Evolutionary conservation across 2,888 invertebrate species (phyloP).

Genomic region (Neria commutata): DNA sequence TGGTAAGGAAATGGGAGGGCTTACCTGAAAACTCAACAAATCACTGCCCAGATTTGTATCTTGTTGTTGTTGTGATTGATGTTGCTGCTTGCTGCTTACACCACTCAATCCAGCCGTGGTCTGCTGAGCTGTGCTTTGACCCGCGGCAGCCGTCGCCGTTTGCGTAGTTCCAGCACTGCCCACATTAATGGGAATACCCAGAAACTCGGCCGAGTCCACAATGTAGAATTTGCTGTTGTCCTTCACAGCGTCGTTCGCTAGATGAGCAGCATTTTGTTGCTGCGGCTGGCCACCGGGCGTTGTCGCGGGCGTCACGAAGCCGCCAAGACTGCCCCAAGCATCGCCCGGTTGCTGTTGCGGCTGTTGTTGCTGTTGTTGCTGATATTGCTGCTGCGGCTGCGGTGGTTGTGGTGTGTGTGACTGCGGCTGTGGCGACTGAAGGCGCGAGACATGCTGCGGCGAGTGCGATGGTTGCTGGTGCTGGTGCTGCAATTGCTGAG

Average conservation of each 20-base stretch:
- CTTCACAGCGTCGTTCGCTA: conserved; percentile 48
- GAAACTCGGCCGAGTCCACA: conserved; percentile 59
- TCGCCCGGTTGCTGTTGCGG: conserved; percentile 37
- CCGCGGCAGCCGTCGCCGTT: conserved; percentile 32
- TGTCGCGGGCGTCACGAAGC: conserved; percentile 39
- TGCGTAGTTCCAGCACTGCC: conserved; percentile 32
- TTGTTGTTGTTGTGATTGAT: conserved; percentile 47
- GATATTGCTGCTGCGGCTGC: conserved; percentile 29
- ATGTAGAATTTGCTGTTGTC: conserved; percentile 58
- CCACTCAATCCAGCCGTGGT: too few species aligned
- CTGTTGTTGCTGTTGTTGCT: conserved; percentile 42
- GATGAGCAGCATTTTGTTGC: conserved; percentile 34
- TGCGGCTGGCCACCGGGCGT: conserved; percentile 40
- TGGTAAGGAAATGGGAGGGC: too few species aligned
- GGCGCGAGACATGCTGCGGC: conserved; percentile 42
- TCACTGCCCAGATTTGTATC: conserved; percentile 50
- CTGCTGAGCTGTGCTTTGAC: conserved; percentile 41
- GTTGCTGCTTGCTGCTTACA: conserved; percentile 40
- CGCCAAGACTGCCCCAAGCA: conserved; percentile 42
- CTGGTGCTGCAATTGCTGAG: conserved; percentile 51
- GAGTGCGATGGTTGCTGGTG: conserved; percentile 52
- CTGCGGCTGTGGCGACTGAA: conserved; percentile 44
- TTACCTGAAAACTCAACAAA: conserved; percentile 57
- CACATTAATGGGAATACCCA: conserved; percentile 60
- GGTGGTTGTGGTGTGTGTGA: conserved; percentile 37